A percentile compares a stretch with the other conserved stretches of the same genome.
Conservation (phyloP, 2,113 vertebrate species). For the Conger conger region DNA sequence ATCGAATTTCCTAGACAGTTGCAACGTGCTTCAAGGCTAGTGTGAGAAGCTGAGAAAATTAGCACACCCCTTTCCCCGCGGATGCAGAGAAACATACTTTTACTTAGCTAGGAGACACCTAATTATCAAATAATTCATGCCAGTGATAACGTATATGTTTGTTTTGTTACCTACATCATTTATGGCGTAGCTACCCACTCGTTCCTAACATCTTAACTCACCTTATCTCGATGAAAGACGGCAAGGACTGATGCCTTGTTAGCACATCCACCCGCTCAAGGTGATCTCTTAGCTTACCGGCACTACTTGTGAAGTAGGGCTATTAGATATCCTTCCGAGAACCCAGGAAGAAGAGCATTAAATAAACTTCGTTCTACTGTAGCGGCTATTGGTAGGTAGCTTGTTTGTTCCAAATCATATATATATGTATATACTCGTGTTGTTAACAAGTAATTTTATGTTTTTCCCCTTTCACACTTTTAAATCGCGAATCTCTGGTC, state of each 20-base stretch:
- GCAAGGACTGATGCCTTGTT: constrained; percentile 51
- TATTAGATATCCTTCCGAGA: constrained; percentile 37
- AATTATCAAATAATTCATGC: background rate
- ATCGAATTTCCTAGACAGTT: background rate
- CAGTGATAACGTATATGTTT: background rate
- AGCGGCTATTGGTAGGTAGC: no score
- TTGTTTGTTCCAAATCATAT: no score
- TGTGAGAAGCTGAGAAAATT: background rate
- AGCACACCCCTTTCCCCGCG: background rate
- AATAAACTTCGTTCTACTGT: background rate
- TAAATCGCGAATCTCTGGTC: background rate
- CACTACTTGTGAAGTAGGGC: constrained; percentile 62
- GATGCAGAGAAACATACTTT: background rate
- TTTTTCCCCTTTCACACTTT: background rate
- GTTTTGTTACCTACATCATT: background rate
- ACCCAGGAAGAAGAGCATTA: constrained; percentile 1
- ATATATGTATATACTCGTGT: background rate
- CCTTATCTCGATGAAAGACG: constrained; percentile 54
- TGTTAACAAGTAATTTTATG: background rate
- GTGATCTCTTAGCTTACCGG: constrained; percentile 53
- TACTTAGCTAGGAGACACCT: background rate
- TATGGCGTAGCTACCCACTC: background rate
- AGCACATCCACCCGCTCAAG: background rate
- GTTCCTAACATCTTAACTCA: constrained; percentile 45
- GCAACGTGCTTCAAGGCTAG: background rate